These are phyloP conservation scores for Lissocephala sabroskyi DNA, from an alignment of 2,888 invertebrate species.

Conservation along the genomic window DNA sequence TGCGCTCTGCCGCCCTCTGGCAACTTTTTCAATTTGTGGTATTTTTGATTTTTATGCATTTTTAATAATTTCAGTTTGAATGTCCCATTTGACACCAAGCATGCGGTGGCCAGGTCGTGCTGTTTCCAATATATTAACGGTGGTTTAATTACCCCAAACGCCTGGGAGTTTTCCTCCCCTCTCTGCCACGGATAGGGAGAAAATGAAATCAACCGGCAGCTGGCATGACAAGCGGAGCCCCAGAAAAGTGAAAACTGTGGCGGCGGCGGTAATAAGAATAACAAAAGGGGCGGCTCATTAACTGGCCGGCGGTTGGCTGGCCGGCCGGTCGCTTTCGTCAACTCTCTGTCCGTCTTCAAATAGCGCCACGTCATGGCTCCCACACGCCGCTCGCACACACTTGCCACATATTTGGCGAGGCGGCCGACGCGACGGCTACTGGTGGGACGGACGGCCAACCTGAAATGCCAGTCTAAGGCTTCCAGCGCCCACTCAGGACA, in stretches of 20 bases:
- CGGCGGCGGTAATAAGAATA: conserved; percentile 42
- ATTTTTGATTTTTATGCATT: conserved; percentile 36
- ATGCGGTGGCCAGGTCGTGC: neutral
- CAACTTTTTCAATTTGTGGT: neutral
- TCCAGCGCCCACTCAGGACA: conserved; percentile 43
- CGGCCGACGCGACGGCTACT: no score
- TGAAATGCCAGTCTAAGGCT: neutral
- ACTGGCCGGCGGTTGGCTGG: conserved; percentile 63
- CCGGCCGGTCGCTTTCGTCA: conserved; percentile 65
- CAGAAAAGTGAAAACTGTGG: neutral
- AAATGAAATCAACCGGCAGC: conserved; percentile 14
- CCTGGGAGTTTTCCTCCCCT: no score
- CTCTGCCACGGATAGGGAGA: no score
- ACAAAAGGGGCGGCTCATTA: conserved; percentile 60
- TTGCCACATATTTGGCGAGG: no score
- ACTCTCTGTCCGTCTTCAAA: conserved; percentile 40
- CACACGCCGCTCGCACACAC: neutral
- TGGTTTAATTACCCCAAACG: conserved; percentile 55
- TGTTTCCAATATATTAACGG: conserved; percentile 59
- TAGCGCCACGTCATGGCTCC: conserved; percentile 53
- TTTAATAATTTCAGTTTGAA: conserved; percentile 64
- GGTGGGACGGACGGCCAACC: no score
- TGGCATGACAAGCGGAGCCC: conserved; percentile 31
- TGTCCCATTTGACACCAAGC: conserved; percentile 63
- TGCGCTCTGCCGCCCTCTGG: conserved; percentile 39